phyloP scores from a whole-genome alignment of 2,797 vertebrate species.

The Chaunax sp. region DNA sequence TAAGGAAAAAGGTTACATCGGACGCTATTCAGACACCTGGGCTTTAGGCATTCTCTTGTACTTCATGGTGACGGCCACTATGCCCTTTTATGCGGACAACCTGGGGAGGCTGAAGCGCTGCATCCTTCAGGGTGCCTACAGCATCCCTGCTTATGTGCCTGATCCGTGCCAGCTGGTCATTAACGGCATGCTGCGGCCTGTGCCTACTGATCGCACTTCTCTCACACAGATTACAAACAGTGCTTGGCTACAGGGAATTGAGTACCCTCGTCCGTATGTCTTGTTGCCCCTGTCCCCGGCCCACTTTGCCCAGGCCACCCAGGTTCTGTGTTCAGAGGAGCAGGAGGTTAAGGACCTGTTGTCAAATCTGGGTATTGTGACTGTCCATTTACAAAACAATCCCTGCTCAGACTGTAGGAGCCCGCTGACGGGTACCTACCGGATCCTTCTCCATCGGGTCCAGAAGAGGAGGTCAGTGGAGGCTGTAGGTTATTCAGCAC shows the following conservation, averaged over 20 bases:
- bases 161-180: constrained; percentile 78
- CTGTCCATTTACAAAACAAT: constrained; percentile 80
- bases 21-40: constrained; percentile 83
- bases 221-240: constrained; percentile 69
- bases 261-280: constrained; percentile 71
- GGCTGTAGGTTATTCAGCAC: constrained; percentile 67
- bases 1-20: constrained; percentile 80
- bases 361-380: constrained; percentile 74
- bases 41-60: constrained; percentile 85
- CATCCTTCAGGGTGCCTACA: constrained; percentile 82
- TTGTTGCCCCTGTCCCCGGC: constrained; percentile 67
- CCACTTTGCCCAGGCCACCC: constrained; percentile 63
- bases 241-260: constrained; percentile 78
- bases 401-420: constrained; percentile 71
- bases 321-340: constrained; percentile 74
- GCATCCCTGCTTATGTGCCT: constrained; percentile 78
- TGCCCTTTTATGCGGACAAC: constrained; percentile 82
- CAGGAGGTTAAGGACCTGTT: constrained; percentile 77
- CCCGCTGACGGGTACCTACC: constrained; percentile 82
- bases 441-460: constrained; percentile 82
- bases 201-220: constrained; percentile 76
- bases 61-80: constrained; percentile 81
- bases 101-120: constrained; percentile 79
- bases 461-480: constrained; percentile 80
- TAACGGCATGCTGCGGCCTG: constrained; percentile 77